Evolutionary conservation across 2,888 invertebrate genomes (phyloP).

Genomic region (Sesamia inferens): DNA sequence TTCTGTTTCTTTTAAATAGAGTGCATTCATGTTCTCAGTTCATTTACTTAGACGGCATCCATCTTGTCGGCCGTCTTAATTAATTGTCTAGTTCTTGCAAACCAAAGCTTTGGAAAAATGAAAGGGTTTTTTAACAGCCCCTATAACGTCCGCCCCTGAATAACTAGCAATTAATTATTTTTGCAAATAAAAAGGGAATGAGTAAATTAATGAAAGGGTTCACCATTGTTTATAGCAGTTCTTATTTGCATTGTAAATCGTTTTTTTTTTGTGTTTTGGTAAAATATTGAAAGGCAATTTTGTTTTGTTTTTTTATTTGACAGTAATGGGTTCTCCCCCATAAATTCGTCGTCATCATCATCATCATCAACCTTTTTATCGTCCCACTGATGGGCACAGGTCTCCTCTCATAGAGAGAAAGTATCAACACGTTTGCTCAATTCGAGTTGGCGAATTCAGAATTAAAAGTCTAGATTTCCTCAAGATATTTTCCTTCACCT

Average conservation of each 20-base stretch:
- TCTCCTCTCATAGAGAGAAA: no score
- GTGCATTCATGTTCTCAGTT: conserved; percentile 51
- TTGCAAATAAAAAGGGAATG: conserved; percentile 49
- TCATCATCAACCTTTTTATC: no score
- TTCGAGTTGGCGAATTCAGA: no score
- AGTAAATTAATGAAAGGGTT: conserved; percentile 54
- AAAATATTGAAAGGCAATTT: conserved; percentile 12
- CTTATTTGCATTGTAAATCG: conserved; percentile 55
- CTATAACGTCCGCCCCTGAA: conserved; percentile 49
- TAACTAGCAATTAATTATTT: conserved; percentile 61
- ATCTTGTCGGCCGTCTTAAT: conserved; percentile 61
- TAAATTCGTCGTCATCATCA: no score
- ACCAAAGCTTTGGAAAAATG: conserved; percentile 52
- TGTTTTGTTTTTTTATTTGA: conserved; percentile 13
- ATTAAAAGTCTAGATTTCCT: no score
- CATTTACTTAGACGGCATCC: conserved; percentile 59
- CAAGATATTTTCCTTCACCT: no score
- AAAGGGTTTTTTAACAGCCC: conserved; percentile 48
- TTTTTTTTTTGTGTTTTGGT: conserved; percentile 38
- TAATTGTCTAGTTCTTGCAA: conserved; percentile 65
- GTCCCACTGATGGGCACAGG: no score
- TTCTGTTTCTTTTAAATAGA: conserved; percentile 4
- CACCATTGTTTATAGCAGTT: conserved; percentile 56
- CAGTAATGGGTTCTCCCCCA: not conserved
- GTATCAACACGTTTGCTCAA: no score